Percentiles rank a stretch among this genome's conserved stretches.
Evolutionary conservation across 2,113 vertebrate genomes (phyloP).

Genomic region (Parus major): DNA sequence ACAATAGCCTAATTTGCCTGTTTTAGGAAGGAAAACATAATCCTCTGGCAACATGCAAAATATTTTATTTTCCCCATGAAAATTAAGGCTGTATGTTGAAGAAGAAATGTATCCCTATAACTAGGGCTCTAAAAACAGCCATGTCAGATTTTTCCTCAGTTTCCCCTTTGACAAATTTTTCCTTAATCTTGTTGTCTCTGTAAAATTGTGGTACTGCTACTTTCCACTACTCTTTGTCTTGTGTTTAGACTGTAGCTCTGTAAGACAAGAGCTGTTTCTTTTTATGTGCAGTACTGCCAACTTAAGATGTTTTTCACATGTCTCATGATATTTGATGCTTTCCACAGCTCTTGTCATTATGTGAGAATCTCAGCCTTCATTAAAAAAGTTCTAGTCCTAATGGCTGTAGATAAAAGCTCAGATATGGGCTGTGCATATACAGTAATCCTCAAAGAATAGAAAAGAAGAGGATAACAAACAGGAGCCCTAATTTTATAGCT

Average conservation of each 20-base stretch:
- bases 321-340: constrained; percentile 62
- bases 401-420: constrained; percentile 48
- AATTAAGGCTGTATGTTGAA: background rate
- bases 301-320: constrained; percentile 39
- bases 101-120: background rate
- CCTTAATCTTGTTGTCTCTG: background rate
- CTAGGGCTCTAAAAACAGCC: background rate
- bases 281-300: constrained; percentile 20
- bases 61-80: background rate
- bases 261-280: constrained; percentile 27
- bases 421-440: background rate
- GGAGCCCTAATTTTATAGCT: background rate
- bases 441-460: constrained; percentile 32
- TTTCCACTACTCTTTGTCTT: background rate
- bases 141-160: background rate
- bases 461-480: background rate
- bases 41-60: background rate
- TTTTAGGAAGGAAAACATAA: constrained; percentile 8
- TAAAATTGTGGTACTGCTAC: background rate
- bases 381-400: constrained; percentile 34
- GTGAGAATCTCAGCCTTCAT: constrained; percentile 44
- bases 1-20: constrained; percentile 10
- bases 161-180: background rate
- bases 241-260: constrained; percentile 16
- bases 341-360: constrained; percentile 27